Conservation (phyloP, 2,888 invertebrate species). For the Diloba caeruleocephala region DNA sequence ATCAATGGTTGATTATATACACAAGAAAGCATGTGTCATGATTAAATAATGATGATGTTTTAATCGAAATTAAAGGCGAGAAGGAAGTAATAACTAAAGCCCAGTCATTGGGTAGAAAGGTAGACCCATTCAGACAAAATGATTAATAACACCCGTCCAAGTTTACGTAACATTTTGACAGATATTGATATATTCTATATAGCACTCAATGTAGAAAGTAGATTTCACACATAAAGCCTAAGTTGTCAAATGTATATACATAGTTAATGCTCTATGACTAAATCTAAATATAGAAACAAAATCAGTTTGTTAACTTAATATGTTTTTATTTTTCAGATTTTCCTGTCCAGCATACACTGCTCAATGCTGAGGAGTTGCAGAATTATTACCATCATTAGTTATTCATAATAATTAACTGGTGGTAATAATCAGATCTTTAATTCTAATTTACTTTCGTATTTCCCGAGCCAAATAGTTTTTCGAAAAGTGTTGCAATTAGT, state of each 20-base stretch:
- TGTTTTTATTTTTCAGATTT: slow-evolving; percentile 72
- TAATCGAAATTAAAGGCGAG: neutral
- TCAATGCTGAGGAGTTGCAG: slow-evolving; percentile 78
- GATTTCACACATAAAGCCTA: slow-evolving; percentile 2
- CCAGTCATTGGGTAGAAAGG: slow-evolving; percentile 15
- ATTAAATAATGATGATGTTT: slow-evolving; percentile 2
- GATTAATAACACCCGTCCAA: no score
- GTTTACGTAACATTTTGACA: slow-evolving; percentile 44
- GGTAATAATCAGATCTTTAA: slow-evolving; percentile 24
- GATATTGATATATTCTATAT: slow-evolving; percentile 23
- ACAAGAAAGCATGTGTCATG: no score
- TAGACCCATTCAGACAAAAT: no score
- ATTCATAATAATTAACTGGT: slow-evolving; percentile 36
- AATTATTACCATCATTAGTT: slow-evolving; percentile 72
- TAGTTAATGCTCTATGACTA: neutral
- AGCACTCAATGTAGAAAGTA: slow-evolving; percentile 31
- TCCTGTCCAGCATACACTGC: slow-evolving; percentile 70
- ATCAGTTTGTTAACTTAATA: neutral
- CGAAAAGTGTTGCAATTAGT: slow-evolving; percentile 22
- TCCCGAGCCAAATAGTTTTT: slow-evolving; percentile 21
- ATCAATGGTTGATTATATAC: no score
- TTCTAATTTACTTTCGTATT: slow-evolving; percentile 24
- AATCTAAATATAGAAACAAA: neutral
- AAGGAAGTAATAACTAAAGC: neutral
- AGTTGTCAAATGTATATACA: slow-evolving; percentile 13